Base-by-base conservation (phyloP, 2,888 invertebrate genomes). In the Ectropis crepuscularia region DNA sequence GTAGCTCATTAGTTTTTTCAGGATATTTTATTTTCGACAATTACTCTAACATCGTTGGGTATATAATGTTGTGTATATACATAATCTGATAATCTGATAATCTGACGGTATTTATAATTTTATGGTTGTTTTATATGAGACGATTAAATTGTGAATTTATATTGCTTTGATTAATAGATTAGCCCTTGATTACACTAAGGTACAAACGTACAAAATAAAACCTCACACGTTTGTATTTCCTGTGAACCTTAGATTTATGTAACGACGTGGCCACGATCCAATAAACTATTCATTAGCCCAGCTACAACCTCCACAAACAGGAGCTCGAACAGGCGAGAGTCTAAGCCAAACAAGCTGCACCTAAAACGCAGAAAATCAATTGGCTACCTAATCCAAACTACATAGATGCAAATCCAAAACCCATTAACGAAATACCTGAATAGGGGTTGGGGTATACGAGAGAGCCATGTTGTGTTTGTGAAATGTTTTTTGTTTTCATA, bases 401-500 rank as follows among this genome's bases (percentile, higher is more conserved):
- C 42, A 38, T 46, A 8, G 47, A 46, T 36, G 16, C 47, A 47
- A 45, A 51, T 51, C 41, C 46, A 41, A n/a, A 55, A 57, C 37
- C 36, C 46, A 61, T 51, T 57, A 51, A 37, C 61, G 12, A 42
- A 54, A 54, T 48, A 38, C 53, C 41, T 51, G 41, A 41, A 51
- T 41, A 10, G 16, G 9, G 10, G 10, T 9, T 16, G 10, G 16
- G 41, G 51, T 41, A 5, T 16, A 2, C 28, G 16, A 7, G 7
- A 38, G 38, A 49, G 11, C 16, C 5, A 16, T 28, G 12, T 41
- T 6, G 9, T 38, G 16, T 10, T 0, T 10, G 11, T n/a, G 16
- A 28, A 49, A 49, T 5, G 12, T 12, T 7, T 41, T 5, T 11
- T 0, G 11, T 4, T 38, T 0, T 6, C 37, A 37, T 49, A 28